Base-by-base conservation (phyloP, 2,113 vertebrate species). In the Colius striatus region DNA sequence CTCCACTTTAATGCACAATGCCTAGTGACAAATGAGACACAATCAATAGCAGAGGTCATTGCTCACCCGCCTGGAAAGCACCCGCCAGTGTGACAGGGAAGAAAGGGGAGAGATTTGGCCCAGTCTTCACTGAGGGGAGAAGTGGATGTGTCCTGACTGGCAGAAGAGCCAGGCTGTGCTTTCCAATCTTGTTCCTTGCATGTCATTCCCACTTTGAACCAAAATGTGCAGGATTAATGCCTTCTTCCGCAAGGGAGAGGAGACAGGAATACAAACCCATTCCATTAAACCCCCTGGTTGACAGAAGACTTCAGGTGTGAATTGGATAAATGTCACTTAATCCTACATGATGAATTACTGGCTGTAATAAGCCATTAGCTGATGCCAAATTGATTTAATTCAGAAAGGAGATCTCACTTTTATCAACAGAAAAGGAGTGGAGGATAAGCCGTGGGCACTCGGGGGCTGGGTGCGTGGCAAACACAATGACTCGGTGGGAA, bases 11-110 rank as follows among this genome's bases (percentile, higher is more conserved):
- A 65, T 19, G 80, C 80, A 78, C 76, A 66, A 68, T 84, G 85
- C 92, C 82, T 34, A 47, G 84, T 94, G 95, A 96, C 93, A 94
- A 95, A 96, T 58, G 65, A 68, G 62, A 84, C 80, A 74, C 83
- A 67, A 68, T 94, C 95, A 92, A 84, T 82, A 82, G 93, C 83
- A 95, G 74, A 94, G 73, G 88, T 93, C 85, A 57, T 80, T 74
- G 75, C 83, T 83, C 79, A 86, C 63, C 48, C 32, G 1, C 22
- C 74, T 47, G 67, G 85, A 88, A 94, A 94, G 82, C 60, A 60
- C 74, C 63, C 2, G 0, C 60, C 48, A 22, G 48, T 23, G 68
- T 68, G 91, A 73, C 50, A 66, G 72, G 86, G 73, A 68, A 92
- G 84, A 86, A 92, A 3, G 58, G 72, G 88, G 61, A 17, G 73